Conservation (phyloP, 92 coral and sea anemone genomes). For the Phenganax stokvisi region DNA sequence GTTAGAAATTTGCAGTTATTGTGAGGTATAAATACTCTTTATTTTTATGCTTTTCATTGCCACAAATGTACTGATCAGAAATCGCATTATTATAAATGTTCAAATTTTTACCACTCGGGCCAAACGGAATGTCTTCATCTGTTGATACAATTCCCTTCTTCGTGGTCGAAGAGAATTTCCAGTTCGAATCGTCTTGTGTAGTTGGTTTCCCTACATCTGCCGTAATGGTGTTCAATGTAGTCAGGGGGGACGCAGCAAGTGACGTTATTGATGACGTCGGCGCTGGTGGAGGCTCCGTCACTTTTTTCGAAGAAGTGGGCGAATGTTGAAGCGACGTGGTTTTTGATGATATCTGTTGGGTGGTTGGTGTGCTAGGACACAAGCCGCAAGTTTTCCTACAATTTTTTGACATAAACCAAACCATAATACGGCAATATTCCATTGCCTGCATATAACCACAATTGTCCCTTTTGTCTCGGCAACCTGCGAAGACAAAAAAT, state of each 20-base stretch:
- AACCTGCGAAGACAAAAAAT: background rate
- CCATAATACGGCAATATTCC: background rate
- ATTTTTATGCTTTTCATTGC: no score
- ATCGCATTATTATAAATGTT: background rate
- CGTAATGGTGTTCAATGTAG: no score
- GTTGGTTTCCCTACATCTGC: no score
- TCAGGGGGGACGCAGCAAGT: background rate
- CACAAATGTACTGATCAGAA: background rate
- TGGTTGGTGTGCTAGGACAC: background rate
- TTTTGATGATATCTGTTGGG: background rate
- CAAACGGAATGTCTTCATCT: background rate
- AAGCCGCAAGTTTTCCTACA: conserved; percentile 1
- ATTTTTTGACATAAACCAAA: background rate
- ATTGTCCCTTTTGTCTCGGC: conserved; percentile 13
- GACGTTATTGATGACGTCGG: background rate
- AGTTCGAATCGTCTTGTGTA: no score
- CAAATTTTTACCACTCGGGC: background rate
- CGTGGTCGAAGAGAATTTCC: background rate
- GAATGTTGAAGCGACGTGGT: background rate
- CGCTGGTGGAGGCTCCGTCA: conserved; percentile 6
- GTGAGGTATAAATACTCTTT: no score
- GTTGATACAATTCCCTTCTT: background rate
- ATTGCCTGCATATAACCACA: background rate
- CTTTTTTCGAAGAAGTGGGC: background rate
- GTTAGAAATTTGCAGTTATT: background rate